Conservation (phyloP, 2,113 vertebrate species). For the Micronycteris hirsuta region DNA sequence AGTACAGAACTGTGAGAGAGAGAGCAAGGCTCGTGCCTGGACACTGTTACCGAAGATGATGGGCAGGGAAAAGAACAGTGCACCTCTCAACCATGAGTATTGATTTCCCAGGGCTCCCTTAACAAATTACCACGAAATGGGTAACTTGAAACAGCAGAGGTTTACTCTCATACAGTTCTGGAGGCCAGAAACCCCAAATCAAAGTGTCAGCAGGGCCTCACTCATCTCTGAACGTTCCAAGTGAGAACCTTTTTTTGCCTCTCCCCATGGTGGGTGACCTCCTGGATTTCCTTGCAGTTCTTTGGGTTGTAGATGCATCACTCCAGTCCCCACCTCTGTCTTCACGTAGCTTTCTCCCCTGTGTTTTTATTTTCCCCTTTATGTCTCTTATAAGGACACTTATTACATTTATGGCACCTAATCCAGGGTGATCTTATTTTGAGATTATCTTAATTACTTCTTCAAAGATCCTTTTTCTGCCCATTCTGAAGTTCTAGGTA, state of each 20-base stretch:
- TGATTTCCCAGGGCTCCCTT: neutral
- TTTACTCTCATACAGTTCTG: neutral
- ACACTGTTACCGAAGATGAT: neutral
- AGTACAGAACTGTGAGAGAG: neutral
- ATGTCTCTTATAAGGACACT: neutral
- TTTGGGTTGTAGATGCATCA: neutral
- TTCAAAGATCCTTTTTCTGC: neutral
- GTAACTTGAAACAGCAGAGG: neutral
- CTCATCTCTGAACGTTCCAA: neutral
- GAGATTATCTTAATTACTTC: neutral
- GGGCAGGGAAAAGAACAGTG: neutral
- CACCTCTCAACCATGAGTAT: neutral
- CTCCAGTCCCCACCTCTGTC: neutral
- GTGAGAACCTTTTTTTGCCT: neutral
- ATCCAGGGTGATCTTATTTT: neutral
- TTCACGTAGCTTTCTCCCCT: neutral
- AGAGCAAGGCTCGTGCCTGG: neutral
- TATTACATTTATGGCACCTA: neutral
- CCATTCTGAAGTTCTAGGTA: neutral
- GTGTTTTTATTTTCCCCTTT: neutral
- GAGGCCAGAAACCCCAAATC: neutral
- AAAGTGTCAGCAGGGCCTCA: too few species aligned
- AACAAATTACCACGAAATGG: neutral
- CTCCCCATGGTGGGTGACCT: neutral
- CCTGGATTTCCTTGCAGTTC: neutral